phyloP scores from a whole-genome alignment of 2,797 vertebrate species.

The Cirrhinus molitorella region DNA sequence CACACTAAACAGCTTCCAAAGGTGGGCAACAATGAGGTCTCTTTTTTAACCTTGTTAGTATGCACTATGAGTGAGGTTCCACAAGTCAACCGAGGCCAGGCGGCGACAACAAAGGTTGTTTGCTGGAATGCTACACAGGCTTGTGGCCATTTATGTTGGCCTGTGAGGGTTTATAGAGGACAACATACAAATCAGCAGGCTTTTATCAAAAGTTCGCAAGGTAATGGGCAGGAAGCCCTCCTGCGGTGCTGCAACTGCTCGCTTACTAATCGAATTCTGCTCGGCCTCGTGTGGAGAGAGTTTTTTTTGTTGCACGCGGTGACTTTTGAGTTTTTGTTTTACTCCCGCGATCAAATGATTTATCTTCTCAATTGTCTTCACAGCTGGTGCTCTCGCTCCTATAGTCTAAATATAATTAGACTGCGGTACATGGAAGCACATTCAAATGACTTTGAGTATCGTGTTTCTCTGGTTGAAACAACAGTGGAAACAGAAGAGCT shows the following conservation, averaged over 20 bases:
- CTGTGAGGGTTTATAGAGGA: constrained; percentile 28
- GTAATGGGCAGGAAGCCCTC: constrained; percentile 48
- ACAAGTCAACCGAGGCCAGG: constrained; percentile 39
- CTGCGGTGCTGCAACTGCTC: constrained; percentile 32
- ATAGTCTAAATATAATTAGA: constrained; percentile 14
- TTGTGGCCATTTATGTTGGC: constrained; percentile 40
- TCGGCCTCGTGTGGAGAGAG: constrained; percentile 15
- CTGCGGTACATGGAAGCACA: not conserved
- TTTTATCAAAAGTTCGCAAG: constrained; percentile 41
- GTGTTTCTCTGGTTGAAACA: constrained; percentile 4
- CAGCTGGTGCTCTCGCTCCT: constrained; percentile 10
- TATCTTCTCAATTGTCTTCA: constrained; percentile 6
- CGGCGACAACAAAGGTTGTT: constrained; percentile 42
- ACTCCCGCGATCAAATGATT: constrained; percentile 7
- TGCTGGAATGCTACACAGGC: constrained; percentile 34
- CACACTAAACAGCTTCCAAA: not conserved
- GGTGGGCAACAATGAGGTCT: constrained; percentile 37
- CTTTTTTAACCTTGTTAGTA: constrained; percentile 52
- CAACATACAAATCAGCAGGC: constrained; percentile 42
- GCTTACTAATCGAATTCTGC: constrained; percentile 49
- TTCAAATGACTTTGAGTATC: not conserved
- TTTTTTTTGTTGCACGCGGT: constrained; percentile 6
- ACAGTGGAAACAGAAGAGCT: not conserved
- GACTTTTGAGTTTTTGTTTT: constrained; percentile 36
- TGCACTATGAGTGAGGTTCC: constrained; percentile 44